phyloP scores from a whole-genome alignment of 2,888 invertebrate species.

The Iselma pallidipennis region DNA sequence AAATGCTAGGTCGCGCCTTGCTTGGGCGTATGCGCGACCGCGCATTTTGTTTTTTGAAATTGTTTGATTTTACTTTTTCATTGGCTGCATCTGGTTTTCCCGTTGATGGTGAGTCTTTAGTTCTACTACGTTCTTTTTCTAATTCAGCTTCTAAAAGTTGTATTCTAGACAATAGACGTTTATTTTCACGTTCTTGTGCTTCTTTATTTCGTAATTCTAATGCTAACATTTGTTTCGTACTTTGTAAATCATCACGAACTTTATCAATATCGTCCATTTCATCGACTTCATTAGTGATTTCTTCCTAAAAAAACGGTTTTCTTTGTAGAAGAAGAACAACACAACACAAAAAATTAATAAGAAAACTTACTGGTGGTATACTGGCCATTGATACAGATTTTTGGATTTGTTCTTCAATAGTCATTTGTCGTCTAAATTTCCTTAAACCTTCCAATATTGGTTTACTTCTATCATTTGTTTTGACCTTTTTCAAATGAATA shows the following conservation, averaged over 20 bases:
- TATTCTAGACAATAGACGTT: constrained; percentile 77
- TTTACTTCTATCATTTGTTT: constrained; percentile 84
- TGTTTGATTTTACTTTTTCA: constrained; percentile 39
- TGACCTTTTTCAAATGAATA: constrained; percentile 72
- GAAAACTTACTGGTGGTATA: constrained; percentile 56
- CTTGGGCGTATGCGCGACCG: too few species aligned
- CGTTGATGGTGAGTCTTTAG: constrained; percentile 34
- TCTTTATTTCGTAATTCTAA: constrained; percentile 84
- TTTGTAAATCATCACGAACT: constrained; percentile 87
- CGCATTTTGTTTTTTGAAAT: too few species aligned
- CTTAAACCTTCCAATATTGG: constrained; percentile 81
- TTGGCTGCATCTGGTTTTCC: constrained; percentile 40
- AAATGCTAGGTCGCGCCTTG: too few species aligned
- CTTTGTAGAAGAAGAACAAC: background rate
- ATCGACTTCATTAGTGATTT: constrained; percentile 65
- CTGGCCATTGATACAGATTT: constrained; percentile 75
- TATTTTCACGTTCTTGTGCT: constrained; percentile 78
- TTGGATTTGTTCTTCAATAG: constrained; percentile 86
- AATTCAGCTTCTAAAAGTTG: constrained; percentile 81
- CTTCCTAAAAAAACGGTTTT: constrained; percentile 39
- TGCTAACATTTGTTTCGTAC: constrained; percentile 88
- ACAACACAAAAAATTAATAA: background rate
- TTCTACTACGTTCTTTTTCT: constrained; percentile 67
- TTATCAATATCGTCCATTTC: constrained; percentile 92
- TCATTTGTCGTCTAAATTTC: constrained; percentile 87